Percentiles rank a stretch among this genome's conserved stretches.
phyloP scores from a whole-genome alignment of 2,888 invertebrate species.

The Dexiosoma caninum region DNA sequence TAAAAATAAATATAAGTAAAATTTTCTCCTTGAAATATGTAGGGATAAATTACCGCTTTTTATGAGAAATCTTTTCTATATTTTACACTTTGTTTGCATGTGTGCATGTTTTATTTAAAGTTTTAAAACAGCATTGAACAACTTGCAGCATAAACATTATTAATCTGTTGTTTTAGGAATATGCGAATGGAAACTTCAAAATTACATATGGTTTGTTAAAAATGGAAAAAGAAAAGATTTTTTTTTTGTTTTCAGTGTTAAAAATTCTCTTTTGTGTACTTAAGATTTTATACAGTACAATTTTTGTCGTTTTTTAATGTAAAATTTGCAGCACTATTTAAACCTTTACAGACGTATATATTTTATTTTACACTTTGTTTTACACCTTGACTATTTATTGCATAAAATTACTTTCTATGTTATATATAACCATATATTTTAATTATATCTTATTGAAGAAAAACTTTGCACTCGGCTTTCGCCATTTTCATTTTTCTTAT shows the following conservation, averaged over 20 bases:
- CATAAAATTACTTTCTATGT: not conserved
- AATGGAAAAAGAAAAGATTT: slow-evolving; percentile 21
- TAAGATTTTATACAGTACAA: slow-evolving; percentile 20
- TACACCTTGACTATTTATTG: slow-evolving; percentile 47
- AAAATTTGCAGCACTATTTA: slow-evolving; percentile 53
- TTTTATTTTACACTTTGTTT: slow-evolving; percentile 55
- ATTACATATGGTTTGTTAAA: slow-evolving; percentile 32
- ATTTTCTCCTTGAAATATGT: slow-evolving; percentile 31
- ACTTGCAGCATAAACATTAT: slow-evolving; percentile 12
- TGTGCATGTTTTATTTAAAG: slow-evolving; percentile 42
- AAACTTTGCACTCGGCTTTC: slow-evolving; percentile 66
- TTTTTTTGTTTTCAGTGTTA: not conserved
- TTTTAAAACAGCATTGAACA: slow-evolving; percentile 38
- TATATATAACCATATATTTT: slow-evolving; percentile 50
- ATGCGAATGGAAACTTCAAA: slow-evolving; percentile 36
- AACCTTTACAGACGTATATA: slow-evolving; percentile 58
- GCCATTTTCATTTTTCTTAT: slow-evolving; percentile 67
- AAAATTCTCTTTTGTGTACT: slow-evolving; percentile 41
- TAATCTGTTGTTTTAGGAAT: slow-evolving; percentile 2
- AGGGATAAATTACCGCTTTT: slow-evolving; percentile 42
- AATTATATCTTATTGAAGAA: slow-evolving; percentile 58
- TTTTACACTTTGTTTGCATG: slow-evolving; percentile 42
- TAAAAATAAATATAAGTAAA: slow-evolving; percentile 17
- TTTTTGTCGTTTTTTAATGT: slow-evolving; percentile 11
- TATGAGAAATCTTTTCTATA: slow-evolving; percentile 36